Evolutionary conservation across 1,140 invertebrate species (phyloP), one percentile per base, ranked within the genome.

Genomic region (Rhagoletis zephyria): DNA sequence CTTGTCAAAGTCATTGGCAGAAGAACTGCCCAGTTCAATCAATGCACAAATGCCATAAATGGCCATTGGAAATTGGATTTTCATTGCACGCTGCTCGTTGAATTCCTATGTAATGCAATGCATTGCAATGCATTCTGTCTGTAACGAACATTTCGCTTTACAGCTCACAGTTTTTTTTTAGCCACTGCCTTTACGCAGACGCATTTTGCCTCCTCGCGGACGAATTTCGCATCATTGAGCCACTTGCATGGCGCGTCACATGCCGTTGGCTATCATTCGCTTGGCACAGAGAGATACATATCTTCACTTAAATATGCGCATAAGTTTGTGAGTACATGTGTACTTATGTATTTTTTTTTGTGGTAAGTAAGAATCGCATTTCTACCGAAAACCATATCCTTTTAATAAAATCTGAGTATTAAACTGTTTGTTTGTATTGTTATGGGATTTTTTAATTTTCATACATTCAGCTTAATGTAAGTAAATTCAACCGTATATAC

Each of bases 181-280:
- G 14, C 5, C 48, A 48, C 19, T 14, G 70, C 1, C 42, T 12
- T 16, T 16, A 30, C 19, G 5, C 64, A 4, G 30, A 7, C n/a
- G 3, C n/a, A 67, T 67, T 67, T 67, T 4, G n/a, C 64, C 64
- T 67, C 16, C 3, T 40, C 19, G 0, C 16, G 45, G 30, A 2
- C 14, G 48, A 42, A 81, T 81, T 81, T 30, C 48, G 10, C 74
- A 81, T 81, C 10, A 56, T 81, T 56, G 48, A 56, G 74, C 48
- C 48, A 81, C 74, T 81, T 81, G 45, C 48, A 48, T 56, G 74
- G 63, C 16, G 74, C 74, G n/a, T 56, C 74, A 81, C 67, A 42
- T 45, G 67, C 14, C 45, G 12, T 10, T 40, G 45, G 67, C 48
- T 56, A 51, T 51, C 74, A n/a, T 81, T 81, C 3, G 61, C 61